phyloP scores from a whole-genome alignment of 2,113 vertebrate species.

The Cygnus buccinator region DNA sequence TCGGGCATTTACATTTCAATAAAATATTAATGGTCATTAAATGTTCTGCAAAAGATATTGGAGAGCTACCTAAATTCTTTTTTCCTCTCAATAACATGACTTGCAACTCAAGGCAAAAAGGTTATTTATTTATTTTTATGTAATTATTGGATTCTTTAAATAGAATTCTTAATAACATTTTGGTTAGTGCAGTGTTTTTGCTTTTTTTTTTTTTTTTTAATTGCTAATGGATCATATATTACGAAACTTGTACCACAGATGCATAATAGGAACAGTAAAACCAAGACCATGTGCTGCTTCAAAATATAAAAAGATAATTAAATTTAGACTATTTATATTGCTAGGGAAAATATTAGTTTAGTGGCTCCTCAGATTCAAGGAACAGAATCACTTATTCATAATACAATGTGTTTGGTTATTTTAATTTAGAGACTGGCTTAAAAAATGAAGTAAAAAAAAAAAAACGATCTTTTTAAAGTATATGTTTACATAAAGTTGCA shows the following conservation, averaged over 20 bases:
- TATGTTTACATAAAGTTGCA: neutral
- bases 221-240: neutral
- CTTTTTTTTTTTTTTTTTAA: neutral
- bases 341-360: neutral
- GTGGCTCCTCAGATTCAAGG: neutral
- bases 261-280: neutral
- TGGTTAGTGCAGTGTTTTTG: neutral
- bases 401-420: neutral
- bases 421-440: neutral
- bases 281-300: neutral
- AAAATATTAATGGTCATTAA: neutral
- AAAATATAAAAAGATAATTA: neutral
- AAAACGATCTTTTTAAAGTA: neutral
- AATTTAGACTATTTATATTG: neutral
- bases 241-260: neutral
- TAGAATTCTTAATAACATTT: neutral
- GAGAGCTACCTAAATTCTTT: neutral
- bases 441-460: neutral
- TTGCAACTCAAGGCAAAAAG: neutral
- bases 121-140: accelerated
- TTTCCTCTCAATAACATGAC: neutral
- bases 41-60: neutral
- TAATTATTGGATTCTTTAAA: neutral
- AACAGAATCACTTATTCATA: neutral
- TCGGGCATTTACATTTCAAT: neutral